Base-by-base conservation (phyloP, 2,113 vertebrate genomes). In the Echinops telfairi region DNA sequence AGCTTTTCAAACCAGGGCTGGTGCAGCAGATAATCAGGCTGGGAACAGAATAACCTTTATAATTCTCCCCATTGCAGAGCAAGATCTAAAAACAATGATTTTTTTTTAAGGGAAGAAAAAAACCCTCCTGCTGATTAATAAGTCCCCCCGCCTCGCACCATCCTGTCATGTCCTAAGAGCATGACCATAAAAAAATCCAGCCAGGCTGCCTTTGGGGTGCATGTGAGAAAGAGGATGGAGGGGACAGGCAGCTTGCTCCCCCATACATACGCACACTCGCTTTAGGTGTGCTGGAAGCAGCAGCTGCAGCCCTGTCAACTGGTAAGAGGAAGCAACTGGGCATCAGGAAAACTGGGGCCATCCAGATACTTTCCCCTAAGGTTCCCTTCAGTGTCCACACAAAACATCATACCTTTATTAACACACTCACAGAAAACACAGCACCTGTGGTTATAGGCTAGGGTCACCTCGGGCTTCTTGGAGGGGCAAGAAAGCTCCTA, bases 81-180 rank as follows among this genome's bases (percentile, higher is more conserved):
- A 92, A 93, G 68, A 94, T 83, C 66, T 38, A 62, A 96, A 95
- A 93, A 92, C 60, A 88, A 89, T 40, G 78, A 83, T 68, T 29
- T 7, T 95, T 40, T 47, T 90, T 92, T 73, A 86, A 86, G 87
- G 33, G 38, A 38, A 71, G 71, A 3, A 53, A 78, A n/a, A 33
- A 71, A 64, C 19, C 23, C 4, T 23, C 82, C 33, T 27, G n/a
- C 43, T 93, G 82, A 89, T 68, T 86, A 93, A 92, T 0, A 66
- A 53, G 83, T 53, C 31, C 22, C 71, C 90, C 22, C 92, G 60
- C 73, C 33, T 9, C 47, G 10, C 40, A 7, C 40, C 7, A 80
- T 92, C 76, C 53, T 4, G 2, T 75, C 79, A 38, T 43, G 79
- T 66, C 62, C 43, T 8, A 33, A 89, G 71, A 90, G 14, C 60